Percentiles rank a stretch among this genome's conserved stretches.
phyloP scores from a whole-genome alignment of 2,888 invertebrate genomes.

The Leptothorax acervorum region DNA sequence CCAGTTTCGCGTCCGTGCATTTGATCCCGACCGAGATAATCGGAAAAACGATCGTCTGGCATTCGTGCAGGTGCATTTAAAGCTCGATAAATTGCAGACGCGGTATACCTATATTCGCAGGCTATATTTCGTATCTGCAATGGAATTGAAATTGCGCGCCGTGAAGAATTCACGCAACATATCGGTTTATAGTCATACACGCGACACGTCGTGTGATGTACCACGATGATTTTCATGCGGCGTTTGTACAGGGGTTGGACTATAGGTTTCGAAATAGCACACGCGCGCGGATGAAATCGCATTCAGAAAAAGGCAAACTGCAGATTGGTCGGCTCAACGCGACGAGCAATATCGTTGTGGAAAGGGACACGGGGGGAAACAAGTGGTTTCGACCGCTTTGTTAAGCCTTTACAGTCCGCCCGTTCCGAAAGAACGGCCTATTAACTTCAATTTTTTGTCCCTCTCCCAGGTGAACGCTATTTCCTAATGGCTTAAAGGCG shows the following conservation, averaged over 20 bases:
- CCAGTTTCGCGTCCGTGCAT: not conserved
- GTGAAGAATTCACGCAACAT: not conserved
- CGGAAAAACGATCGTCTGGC: not conserved
- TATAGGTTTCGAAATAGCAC: slow-evolving; percentile 10
- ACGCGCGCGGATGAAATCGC: slow-evolving; percentile 33
- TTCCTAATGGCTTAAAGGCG: slow-evolving; percentile 20
- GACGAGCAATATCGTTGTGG: slow-evolving; percentile 37
- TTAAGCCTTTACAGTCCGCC: slow-evolving; percentile 5
- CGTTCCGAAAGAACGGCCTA: not conserved
- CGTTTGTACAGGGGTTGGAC: slow-evolving; percentile 7
- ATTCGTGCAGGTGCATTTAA: not conserved
- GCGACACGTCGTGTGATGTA: not conserved
- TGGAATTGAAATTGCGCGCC: slow-evolving; percentile 3
- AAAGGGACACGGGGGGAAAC: not conserved
- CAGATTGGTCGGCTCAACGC: slow-evolving; percentile 34
- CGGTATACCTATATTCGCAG: not conserved
- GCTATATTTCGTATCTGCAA: not conserved
- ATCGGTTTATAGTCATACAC: not conserved
- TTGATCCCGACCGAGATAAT: slow-evolving; percentile 1
- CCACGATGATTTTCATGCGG: slow-evolving; percentile 6
- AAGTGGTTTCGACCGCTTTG: slow-evolving; percentile 23
- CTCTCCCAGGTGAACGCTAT: not conserved
- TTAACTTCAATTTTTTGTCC: slow-evolving; percentile 18
- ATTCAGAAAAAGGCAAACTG: slow-evolving; percentile 37
- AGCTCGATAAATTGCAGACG: slow-evolving; percentile 15